phyloP scores from a whole-genome alignment of 2,888 invertebrate genomes.

The Machimus rusticus region DNA sequence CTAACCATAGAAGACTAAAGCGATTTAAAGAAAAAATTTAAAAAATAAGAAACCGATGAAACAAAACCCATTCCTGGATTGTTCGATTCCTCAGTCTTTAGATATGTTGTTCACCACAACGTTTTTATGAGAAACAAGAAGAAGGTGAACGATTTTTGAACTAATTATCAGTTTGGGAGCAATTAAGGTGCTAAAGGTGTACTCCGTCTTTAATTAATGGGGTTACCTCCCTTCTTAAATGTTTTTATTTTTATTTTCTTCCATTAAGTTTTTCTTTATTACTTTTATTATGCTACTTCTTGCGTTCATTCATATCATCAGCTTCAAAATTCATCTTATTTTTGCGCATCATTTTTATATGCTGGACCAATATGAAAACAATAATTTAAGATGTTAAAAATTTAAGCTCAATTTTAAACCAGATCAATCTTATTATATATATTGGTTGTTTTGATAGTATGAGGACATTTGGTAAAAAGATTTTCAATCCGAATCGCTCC shows the following conservation, averaged over 20 bases:
- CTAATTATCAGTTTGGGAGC: constrained; percentile 30
- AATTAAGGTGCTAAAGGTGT: constrained; percentile 31
- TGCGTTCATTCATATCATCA: neutral
- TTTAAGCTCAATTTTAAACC: too few relatives aligned
- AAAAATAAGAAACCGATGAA: neutral
- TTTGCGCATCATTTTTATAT: neutral
- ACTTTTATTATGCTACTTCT: neutral
- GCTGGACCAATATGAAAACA: neutral
- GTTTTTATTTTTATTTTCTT: neutral
- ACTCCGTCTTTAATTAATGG: constrained; percentile 26
- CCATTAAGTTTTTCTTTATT: neutral
- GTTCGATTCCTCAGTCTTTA: too few relatives aligned
- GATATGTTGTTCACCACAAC: neutral
- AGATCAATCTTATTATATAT: too few relatives aligned
- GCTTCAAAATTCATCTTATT: neutral
- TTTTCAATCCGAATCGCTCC: too few relatives aligned
- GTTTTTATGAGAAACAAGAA: neutral
- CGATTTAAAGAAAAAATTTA: neutral
- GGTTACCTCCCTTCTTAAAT: neutral
- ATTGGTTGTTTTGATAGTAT: too few relatives aligned
- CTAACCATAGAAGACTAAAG: neutral
- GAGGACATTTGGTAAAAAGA: too few relatives aligned
- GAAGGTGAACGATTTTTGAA: neutral
- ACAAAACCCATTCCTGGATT: neutral
- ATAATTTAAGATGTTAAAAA: neutral